These are phyloP conservation scores for Leptopilina myrica DNA, from an alignment of 2,888 invertebrate genomes.

Conservation along the genomic window DNA sequence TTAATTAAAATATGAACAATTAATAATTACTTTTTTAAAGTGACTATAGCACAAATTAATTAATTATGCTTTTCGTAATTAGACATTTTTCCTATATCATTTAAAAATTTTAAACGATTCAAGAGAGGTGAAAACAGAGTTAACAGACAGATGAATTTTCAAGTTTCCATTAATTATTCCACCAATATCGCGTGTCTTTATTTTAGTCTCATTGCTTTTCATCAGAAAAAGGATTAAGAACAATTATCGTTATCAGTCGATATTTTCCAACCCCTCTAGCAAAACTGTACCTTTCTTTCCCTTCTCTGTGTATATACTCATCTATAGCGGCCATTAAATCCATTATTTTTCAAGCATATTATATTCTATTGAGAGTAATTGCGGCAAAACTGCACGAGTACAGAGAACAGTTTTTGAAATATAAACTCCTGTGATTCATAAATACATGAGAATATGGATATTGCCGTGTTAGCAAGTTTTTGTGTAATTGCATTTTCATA, in stretches of 20 bases:
- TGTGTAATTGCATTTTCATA: slow-evolving; percentile 27
- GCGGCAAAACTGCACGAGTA: slow-evolving; percentile 10
- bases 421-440: slow-evolving; percentile 19
- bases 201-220: background rate
- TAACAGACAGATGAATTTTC: background rate
- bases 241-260: background rate
- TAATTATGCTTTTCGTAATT: too few species aligned
- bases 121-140: background rate
- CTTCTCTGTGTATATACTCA: background rate
- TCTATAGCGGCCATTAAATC: slow-evolving; percentile 4
- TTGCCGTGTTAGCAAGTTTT: slow-evolving; percentile 22
- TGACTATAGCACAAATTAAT: too few species aligned
- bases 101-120: slow-evolving; percentile 20
- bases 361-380: slow-evolving; percentile 9
- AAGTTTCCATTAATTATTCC: slow-evolving; percentile 13
- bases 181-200: slow-evolving; percentile 15
- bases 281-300: background rate
- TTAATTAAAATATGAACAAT: too few species aligned
- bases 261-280: background rate
- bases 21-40: too few species aligned
- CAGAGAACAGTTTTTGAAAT: slow-evolving; percentile 9
- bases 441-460: slow-evolving; percentile 22
- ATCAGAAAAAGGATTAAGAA: slow-evolving; percentile 10
- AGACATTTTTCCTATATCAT: background rate
- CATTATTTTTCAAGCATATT: slow-evolving; percentile 24